Conservation (phyloP, 2,113 vertebrate genomes). For the Oryzias curvinotus region DNA sequence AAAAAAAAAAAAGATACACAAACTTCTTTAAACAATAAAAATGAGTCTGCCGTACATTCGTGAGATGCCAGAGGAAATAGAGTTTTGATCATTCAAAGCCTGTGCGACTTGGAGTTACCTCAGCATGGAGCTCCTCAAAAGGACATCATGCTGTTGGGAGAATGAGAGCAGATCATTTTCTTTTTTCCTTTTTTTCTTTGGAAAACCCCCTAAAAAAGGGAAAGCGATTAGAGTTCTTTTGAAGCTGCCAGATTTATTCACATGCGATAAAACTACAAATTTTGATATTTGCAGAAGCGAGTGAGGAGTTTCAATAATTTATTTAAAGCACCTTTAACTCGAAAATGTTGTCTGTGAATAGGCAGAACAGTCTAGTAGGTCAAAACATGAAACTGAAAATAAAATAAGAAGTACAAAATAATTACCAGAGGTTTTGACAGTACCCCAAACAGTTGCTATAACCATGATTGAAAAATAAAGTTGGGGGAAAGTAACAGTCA, state of each 20-base stretch:
- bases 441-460: conserved; percentile 1
- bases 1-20: background rate
- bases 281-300: background rate
- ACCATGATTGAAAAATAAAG: conserved; percentile 33
- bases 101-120: conserved; percentile 49
- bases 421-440: background rate
- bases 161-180: background rate
- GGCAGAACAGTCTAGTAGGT: too few species aligned
- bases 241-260: background rate
- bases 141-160: conserved; percentile 26
- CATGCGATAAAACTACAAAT: background rate
- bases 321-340: too few species aligned
- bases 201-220: background rate
- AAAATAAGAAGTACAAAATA: too few species aligned
- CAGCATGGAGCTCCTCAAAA: conserved; percentile 46
- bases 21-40: too few species aligned
- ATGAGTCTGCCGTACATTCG: conserved; percentile 17
- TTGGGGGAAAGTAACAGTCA: conserved; percentile 30
- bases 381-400: too few species aligned
- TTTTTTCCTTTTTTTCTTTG: background rate
- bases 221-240: background rate
- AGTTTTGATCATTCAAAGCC: conserved; percentile 13
- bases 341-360: too few species aligned
- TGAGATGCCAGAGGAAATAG: conserved; percentile 16
- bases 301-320: background rate